Evolutionary conservation across 1,140 invertebrate genomes (phyloP), one percentile per base, ranked within the genome.

Genomic region (Brachionus angularis): DNA sequence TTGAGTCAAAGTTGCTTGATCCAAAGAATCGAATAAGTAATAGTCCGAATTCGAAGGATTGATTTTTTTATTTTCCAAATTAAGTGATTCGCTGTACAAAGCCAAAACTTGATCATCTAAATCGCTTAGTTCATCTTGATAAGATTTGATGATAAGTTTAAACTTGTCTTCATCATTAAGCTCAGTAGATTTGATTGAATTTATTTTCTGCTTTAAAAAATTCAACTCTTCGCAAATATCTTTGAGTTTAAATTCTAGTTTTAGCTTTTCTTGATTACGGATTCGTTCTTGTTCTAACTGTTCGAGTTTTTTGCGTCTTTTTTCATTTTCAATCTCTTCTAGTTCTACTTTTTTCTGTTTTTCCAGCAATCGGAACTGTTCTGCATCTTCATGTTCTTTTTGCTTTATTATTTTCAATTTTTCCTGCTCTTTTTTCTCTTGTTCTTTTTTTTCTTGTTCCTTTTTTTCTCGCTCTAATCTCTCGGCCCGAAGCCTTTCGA

Each of bases 1-100:
- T 58, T 58, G 53, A 58, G 53, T 58, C 14, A 42, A 34, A 25
- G 53, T 36, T 8, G 53, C 53, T 16, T 58, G 53, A 21, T 58
- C 53, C 10, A 58, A 36, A 25, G 53, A 39, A 39, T 58, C 53
- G 25, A 58, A 58, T n/a, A 58, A 23, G 39, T 36, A 34, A 18
- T 58, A 58, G 14, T 39, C 53, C 18, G 33, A 23, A 21, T 18
- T 42, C 8, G 36, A 18, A 1, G 34, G 10, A n/a, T 39, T 58
- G 1, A 58, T 25, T 8, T 39, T 29, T 7, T 34, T 31, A 58
- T 58, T 58, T 27, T 58, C 53, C 25, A 58, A 23, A 27, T 34
- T 58, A 39, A 58, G 36, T 39, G 53, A 58, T 39, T 58, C 39
- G 25, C 39, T 58, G 14, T 67, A 47, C 62, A 67, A 67, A 14